Evolutionary conservation across 2,113 vertebrate genomes (phyloP), one percentile per base, ranked within the genome.

Genomic region (Actenoides hombroni): DNA sequence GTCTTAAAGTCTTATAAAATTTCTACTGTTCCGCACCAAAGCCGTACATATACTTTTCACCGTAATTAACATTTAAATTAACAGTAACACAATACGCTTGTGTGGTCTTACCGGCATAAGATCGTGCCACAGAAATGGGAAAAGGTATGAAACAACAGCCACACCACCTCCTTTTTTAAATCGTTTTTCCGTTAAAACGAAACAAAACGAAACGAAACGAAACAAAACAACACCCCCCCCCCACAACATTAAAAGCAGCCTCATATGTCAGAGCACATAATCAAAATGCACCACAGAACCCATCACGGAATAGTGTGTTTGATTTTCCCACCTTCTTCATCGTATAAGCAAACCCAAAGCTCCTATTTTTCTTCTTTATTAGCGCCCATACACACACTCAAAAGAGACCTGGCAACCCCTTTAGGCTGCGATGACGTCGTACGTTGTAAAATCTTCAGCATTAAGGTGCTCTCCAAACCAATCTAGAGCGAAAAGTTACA

Each of bases 1-100:
- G 73, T 95, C 87, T 96, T 94, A 87, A 95, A 96, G 69, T 92
- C 93, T 96, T 81, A 84, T 57, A 86, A 95, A 92, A 92, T 90
- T 80, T 90, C 76, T 82, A 15, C 39, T n/a, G 28, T 82, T 94
- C 28, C 64, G 79, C 6, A 17, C 68, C 84, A 92, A 91, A 93
- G 39, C 21, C 51, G 57, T 21, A 86, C 33, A 13, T 48, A 64
- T 7, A 81, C 46, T 92, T 86, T 93, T 82, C 48, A 68, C 8
- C 39, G 53, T 79, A 86, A 92, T 90, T 96, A 95, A 67, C 26
- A 84, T 73, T 78, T 93, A 95, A 93, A 97, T 93, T 88, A 88
- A 71, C 29, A 75, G 78, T 67, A 94, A 64, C 57, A 68, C 51
- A 88, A 84, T 82, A 64, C 35, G 78, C 60, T 86, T 81, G 40